Evolutionary conservation across 1,140 invertebrate genomes (phyloP), one percentile per base, ranked within the genome.

Genomic region (Drosophila biarmipes): DNA sequence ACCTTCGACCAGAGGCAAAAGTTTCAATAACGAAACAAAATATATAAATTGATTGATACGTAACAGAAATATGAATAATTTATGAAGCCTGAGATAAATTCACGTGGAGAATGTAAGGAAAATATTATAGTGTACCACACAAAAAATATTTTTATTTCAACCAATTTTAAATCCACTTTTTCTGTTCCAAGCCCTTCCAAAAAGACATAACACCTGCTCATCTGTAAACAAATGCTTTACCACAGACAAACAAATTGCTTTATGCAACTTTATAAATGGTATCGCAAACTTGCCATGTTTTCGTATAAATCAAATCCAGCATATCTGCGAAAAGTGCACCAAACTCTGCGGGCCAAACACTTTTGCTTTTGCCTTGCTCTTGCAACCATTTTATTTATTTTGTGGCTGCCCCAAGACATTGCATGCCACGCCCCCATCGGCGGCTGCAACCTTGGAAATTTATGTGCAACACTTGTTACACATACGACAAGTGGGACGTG

Each of bases 391-490:
- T 53, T 73, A 79, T 79, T 79, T 73, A 35, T 54, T 74, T 78
- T 73, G 77, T 55, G 77, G 76, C 58, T 57, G 48, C 46, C 43
- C 34, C 43, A 72, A 69, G 68, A 71, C 43, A 45, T 24, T 57
- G 62, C 52, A 69, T 0, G 34, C 31, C 29, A 14, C 43, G 38
- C 27, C 35, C 43, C 21, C 19, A 10, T 2, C n/a, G 6, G 8
- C 40, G 15, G 17, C 6, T 31, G 43, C 61, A 59, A 46, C 49
- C 71, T 66, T 74, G 71, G 52, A 37, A 66, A 85, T 85, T 86
- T 85, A 86, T 85, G 80, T 77, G 80, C 77, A 52, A 64, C 80
- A 77, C 68, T 82, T 82, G 80, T 80, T 86, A 80, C 80, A 80
- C 77, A 86, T 77, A 82, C 79, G 77, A 86, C 81, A 84, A 68